Evolutionary conservation across 35 echinoderm and acorn worm species (phyloP).

Genomic region (Nesometra sesokonis): DNA sequence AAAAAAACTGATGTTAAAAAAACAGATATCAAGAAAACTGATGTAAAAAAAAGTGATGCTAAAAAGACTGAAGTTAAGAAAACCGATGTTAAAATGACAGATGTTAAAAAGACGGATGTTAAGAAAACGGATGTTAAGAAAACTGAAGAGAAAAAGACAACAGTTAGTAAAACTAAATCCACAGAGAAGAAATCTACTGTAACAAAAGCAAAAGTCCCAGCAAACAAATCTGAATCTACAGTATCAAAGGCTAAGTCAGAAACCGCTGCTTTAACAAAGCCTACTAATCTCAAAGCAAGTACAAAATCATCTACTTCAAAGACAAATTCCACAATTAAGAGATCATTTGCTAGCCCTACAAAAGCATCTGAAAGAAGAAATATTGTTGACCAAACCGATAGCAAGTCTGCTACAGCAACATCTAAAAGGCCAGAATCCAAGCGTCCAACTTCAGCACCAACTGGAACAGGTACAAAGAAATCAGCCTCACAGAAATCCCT

Average conservation of each 20-base stretch:
- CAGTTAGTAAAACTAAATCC: not conserved
- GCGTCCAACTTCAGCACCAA: constrained; percentile 50
- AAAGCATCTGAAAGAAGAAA: not conserved
- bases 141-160: not conserved
- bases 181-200: constrained; percentile 29
- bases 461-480: constrained; percentile 20
- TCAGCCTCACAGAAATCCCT: constrained; percentile 20
- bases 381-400: not conserved
- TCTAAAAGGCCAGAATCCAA: constrained; percentile 44
- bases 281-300: constrained; percentile 17
- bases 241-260: constrained; percentile 4
- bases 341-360: not conserved
- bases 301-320: not conserved
- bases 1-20: not conserved
- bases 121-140: not conserved
- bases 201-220: constrained; percentile 18
- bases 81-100: not conserved
- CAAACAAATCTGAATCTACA: not conserved
- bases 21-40: not conserved
- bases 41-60: not conserved
- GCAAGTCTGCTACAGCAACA: not conserved
- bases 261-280: not conserved
- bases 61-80: not conserved
- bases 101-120: not conserved
- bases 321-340: constrained; percentile 27